These are phyloP conservation scores for Lasioglossum malachurum DNA, from an alignment of 2,888 invertebrate species.

Conservation along the genomic window DNA sequence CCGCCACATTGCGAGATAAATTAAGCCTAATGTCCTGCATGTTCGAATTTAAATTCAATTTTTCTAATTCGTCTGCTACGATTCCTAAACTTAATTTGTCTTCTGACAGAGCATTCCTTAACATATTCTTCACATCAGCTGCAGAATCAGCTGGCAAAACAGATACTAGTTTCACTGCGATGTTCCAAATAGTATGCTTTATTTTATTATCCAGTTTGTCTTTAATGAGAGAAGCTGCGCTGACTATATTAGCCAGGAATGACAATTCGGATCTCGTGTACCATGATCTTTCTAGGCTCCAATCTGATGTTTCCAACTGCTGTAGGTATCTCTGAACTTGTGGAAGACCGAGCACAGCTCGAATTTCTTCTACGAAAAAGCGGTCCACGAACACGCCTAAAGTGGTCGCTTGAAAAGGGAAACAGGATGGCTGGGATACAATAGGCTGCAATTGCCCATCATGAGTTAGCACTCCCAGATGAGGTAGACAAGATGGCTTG, in stretches of 20 bases:
- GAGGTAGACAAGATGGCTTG: conserved; percentile 85
- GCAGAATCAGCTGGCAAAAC: conserved; percentile 78
- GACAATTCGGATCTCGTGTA: conserved; percentile 79
- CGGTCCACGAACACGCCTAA: conserved; percentile 69
- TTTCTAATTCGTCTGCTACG: conserved; percentile 68
- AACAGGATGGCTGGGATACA: conserved; percentile 84
- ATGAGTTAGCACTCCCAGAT: conserved; percentile 84
- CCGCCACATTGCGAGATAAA: conserved; percentile 68
- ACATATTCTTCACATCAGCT: conserved; percentile 71
- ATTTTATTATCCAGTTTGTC: conserved; percentile 57
- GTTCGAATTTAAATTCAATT: conserved; percentile 61
- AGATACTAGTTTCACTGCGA: conserved; percentile 80
- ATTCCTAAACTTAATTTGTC: conserved; percentile 74
- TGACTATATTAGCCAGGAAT: conserved; percentile 74
- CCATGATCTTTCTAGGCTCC: conserved; percentile 81
- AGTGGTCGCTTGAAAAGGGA: conserved; percentile 84
- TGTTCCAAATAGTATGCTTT: conserved; percentile 74
- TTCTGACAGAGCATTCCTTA: conserved; percentile 75
- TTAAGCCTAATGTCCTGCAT: conserved; percentile 49
- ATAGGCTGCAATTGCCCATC: conserved; percentile 85
- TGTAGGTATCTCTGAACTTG: conserved; percentile 76
- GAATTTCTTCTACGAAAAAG: conserved; percentile 63
- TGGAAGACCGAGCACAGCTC: conserved; percentile 64
- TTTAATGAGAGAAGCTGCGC: conserved; percentile 67
- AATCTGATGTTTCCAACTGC: conserved; percentile 73